A percentile compares a stretch with the other conserved stretches of the same genome.
Evolutionary conservation across 2,888 invertebrate genomes (phyloP).

Genomic region (Euzophera pinguis): DNA sequence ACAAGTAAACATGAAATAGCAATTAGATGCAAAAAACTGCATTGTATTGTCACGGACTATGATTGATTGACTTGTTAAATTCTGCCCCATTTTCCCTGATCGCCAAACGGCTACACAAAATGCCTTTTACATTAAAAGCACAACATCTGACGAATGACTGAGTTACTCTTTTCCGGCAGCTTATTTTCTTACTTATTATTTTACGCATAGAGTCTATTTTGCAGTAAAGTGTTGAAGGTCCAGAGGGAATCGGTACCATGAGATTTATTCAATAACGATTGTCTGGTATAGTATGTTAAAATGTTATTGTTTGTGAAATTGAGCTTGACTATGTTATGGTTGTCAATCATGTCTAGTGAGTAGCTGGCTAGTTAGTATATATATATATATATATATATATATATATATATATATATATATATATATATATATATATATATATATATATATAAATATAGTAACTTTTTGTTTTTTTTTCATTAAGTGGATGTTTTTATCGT

Average conservation of each 20-base stretch:
- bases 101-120: slow-evolving; percentile 55
- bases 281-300: slow-evolving; percentile 1
- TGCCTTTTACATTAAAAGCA: slow-evolving; percentile 69
- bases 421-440: too few relatives aligned
- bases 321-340: background rate
- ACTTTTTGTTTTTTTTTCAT: too few relatives aligned
- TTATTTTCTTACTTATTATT: background rate
- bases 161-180: slow-evolving; percentile 25
- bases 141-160: slow-evolving; percentile 33
- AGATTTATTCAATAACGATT: slow-evolving; percentile 11
- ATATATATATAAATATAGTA: too few relatives aligned
- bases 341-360: background rate
- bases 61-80: slow-evolving; percentile 42
- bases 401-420: too few relatives aligned
- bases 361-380: too few relatives aligned
- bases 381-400: too few relatives aligned
- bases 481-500: too few relatives aligned
- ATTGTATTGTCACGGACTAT: slow-evolving; percentile 29
- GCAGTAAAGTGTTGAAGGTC: background rate
- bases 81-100: slow-evolving; percentile 42
- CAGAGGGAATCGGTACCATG: slow-evolving; percentile 8
- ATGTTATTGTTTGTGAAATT: background rate
- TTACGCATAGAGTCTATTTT: background rate
- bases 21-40: slow-evolving; percentile 17
- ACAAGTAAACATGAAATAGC: slow-evolving; percentile 1